Evolutionary conservation across 2,797 vertebrate genomes (phyloP), one percentile per base, ranked within the genome.

Genomic region (Lacerta bilineata): DNA sequence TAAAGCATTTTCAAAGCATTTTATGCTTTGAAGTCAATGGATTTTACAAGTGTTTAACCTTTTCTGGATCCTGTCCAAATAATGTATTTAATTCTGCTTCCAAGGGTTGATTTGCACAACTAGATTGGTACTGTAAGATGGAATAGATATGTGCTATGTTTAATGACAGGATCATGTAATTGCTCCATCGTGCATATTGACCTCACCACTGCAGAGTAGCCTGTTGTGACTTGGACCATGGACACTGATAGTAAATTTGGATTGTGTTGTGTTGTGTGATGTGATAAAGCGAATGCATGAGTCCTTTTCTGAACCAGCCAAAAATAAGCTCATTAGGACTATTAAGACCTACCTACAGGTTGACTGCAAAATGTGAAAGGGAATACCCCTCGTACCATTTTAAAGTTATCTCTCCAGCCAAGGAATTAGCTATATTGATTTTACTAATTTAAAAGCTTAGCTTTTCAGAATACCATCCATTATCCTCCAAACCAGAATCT

Each of bases 21-120:
- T 64, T 43, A 43, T 36, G 41, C 18, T 50, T 86, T 68, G 29
- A n/a, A 87, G 46, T 39, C 18, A 66, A 36, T 76, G 39, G 8
- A 20, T 61, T 87, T 87, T 64, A 43, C 18, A 59, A 75, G 10
- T 41, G 59, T 27, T 79, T 79, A 50, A 68, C 39, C 29, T 87
- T 39, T 75, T 75, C 71, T 81, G 25, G 20, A 50, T 76, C 43
- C 6, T 76, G 72, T n/a, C 72, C 46, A 66, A 43, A 87, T 87
- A 71, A 43, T 43, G 11, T 66, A 23, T 20, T 80, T 71, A 80
- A 87, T 61, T 81, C 39, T 87, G 50, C 50, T 81, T 87, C n/a
- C 23, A 43, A 61, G 3, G 71, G 11, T 15, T 81, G 18, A 46
- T 81, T 87, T 76, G 39, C 23, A 27, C 29, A 76, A 33, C 55